A percentile compares a stretch with the other conserved stretches of the same genome.
Conservation (phyloP, 2,888 invertebrate genomes). For the Lagria hirta region DNA sequence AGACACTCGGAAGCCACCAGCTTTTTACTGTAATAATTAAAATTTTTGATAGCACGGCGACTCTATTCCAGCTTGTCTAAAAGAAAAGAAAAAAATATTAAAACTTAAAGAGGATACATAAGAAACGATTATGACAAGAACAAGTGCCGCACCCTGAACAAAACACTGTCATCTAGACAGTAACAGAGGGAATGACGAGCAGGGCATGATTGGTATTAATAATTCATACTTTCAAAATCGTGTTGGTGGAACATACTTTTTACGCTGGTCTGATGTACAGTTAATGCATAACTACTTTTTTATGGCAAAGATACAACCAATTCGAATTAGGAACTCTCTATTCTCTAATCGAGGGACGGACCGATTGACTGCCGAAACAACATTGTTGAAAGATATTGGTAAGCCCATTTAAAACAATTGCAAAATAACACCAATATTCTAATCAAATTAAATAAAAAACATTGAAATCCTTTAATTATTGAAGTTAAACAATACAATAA, state of each 20-base stretch:
- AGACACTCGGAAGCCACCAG: slow-evolving; percentile 20
- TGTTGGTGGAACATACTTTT: slow-evolving; percentile 50
- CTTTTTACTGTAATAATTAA: slow-evolving; percentile 16
- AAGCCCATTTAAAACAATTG: too few relatives aligned
- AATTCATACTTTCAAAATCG: slow-evolving; percentile 50
- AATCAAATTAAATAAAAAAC: too few relatives aligned
- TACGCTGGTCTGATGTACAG: slow-evolving; percentile 40
- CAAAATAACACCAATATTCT: too few relatives aligned
- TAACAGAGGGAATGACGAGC: slow-evolving; percentile 49
- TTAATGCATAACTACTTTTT: slow-evolving; percentile 36
- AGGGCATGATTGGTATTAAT: slow-evolving; percentile 48
- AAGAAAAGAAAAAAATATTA: slow-evolving; percentile 2
- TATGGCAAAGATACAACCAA: slow-evolving; percentile 9
- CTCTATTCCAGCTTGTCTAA: slow-evolving; percentile 3
- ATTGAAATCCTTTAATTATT: too few relatives aligned
- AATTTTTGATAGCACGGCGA: slow-evolving; percentile 1
- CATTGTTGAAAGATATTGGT: slow-evolving; percentile 11
- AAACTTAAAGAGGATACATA: slow-evolving; percentile 13
- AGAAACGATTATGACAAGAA: slow-evolving; percentile 45
- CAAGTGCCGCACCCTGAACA: slow-evolving; percentile 50
- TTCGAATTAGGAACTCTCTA: slow-evolving; percentile 1
- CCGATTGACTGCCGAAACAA: slow-evolving; percentile 6
- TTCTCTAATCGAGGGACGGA: slow-evolving; percentile 6
- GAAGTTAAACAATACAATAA: too few relatives aligned
- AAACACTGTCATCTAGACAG: slow-evolving; percentile 50